phyloP scores from a whole-genome alignment of 2,113 vertebrate genomes.

The Coregonus clupeaformis region DNA sequence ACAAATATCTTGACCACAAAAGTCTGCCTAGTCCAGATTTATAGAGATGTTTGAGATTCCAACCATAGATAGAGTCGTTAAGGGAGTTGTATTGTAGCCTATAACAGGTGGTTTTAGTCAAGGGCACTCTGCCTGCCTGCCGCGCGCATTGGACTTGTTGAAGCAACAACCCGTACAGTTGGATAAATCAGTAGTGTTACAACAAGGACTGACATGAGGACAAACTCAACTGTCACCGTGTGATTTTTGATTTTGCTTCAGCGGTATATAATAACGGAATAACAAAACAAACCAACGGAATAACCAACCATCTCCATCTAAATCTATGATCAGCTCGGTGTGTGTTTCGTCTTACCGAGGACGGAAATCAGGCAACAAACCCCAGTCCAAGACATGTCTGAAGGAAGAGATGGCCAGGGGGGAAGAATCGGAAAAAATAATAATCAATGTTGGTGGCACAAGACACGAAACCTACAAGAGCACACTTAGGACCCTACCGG shows the following conservation, averaged over 20 bases:
- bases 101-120: constrained; percentile 68
- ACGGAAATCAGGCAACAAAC: constrained; percentile 98
- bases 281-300: constrained; percentile 22
- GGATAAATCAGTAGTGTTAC: constrained; percentile 20
- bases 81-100: constrained; percentile 18
- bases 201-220: constrained; percentile 36
- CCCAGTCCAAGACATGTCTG: constrained; percentile 97
- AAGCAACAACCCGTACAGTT: constrained; percentile 6
- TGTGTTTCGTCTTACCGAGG: constrained; percentile 99
- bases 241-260: constrained; percentile 21
- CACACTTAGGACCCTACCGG: constrained; percentile 91
- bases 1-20: not conserved
- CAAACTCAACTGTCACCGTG: not conserved
- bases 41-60: not conserved
- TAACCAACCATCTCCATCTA: constrained; percentile 49
- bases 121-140: constrained; percentile 11
- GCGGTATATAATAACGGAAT: constrained; percentile 16
- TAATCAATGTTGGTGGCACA: constrained; percentile 95
- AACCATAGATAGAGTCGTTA: not conserved
- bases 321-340: constrained; percentile 98
- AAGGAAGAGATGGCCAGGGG: constrained; percentile 95
- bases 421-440: constrained; percentile 94
- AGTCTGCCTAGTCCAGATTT: no score
- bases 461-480: constrained; percentile 97
- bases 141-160: constrained; percentile 3